Evolutionary conservation across 2,797 vertebrate genomes (phyloP).

Genomic region (Urocyon cinereoargenteus): DNA sequence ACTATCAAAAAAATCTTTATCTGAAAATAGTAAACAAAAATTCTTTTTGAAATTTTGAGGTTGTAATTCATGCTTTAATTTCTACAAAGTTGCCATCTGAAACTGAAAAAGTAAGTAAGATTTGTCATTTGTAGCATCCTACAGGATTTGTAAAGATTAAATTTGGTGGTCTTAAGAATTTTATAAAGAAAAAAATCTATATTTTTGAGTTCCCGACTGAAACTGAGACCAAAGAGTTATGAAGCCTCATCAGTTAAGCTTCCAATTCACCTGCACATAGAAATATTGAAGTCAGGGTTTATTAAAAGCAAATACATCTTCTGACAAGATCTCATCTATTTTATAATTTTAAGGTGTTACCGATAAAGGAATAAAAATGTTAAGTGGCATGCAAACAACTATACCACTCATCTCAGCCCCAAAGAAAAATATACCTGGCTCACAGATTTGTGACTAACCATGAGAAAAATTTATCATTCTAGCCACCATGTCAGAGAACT

Average conservation of each 20-base stretch:
- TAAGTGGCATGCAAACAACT: not conserved
- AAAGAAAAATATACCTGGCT: not conserved
- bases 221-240: not conserved
- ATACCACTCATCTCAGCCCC: not conserved
- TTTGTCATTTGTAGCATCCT: not conserved
- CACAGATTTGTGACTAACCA: not conserved
- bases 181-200: slow-evolving; percentile 5
- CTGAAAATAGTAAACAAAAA: not conserved
- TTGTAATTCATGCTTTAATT: slow-evolving; percentile 25
- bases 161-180: not conserved
- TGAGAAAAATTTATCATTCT: not conserved
- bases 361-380: not conserved
- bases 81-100: not conserved
- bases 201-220: not conserved
- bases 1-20: not conserved
- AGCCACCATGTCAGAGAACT: not conserved
- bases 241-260: not conserved
- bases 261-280: not conserved
- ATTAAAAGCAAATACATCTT: not conserved
- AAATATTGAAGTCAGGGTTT: not conserved
- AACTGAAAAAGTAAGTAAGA: not conserved
- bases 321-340: not conserved
- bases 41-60: not conserved
- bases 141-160: not conserved
- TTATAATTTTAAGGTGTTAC: not conserved